Base-by-base conservation (phyloP, 2,888 invertebrate genomes). In the Rotaria sp. region DNA sequence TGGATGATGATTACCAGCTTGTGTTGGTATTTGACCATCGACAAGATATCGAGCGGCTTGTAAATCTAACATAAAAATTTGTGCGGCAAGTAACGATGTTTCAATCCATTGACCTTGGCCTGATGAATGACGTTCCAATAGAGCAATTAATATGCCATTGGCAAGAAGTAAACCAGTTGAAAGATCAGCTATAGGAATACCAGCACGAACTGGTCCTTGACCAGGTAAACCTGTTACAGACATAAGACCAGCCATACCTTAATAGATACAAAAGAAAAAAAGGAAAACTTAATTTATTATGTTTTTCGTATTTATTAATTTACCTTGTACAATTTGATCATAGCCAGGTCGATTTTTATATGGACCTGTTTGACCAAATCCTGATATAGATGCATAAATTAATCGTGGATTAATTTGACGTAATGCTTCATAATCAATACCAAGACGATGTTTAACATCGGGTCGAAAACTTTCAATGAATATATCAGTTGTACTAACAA, bases 391-490 rank as follows among this genome's bases (percentile, higher is more conserved):
- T 1, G 80, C 80, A 45, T 80, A 80, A n/a, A 80, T 45, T 35
- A 80, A 80, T 45, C 41, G 80, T 13, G 80, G 80, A 80, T 80
- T 80, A n/a, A 80, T 45, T 80, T 80, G 13, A 11, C 45, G 26
- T 80, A 80, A n/a, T n/a, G 80, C n/a, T 80, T 80, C 80, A 45
- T 80, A 80, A 80, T 80, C 80, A 45, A 80, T 80, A 5, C 80
- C 80, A 45, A 80, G 80, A 15, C 80, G 80, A 80, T 45, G n/a
- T 80, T 80, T 80, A 10, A 80, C 80, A 80, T 41, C 41, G 26
- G 80, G 80, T 45, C 80, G 80, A 80, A 45, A 80, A 80, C 45
- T 80, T 80, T 80, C 80, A 80, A 80, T 80, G 4, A 80, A 45
- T n/a, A 80, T 26, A 45, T 80, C 80, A 10, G 80, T n/a, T 45